Conservation (phyloP, 1,140 invertebrate species). For the Drosophila tsacasi region DNA sequence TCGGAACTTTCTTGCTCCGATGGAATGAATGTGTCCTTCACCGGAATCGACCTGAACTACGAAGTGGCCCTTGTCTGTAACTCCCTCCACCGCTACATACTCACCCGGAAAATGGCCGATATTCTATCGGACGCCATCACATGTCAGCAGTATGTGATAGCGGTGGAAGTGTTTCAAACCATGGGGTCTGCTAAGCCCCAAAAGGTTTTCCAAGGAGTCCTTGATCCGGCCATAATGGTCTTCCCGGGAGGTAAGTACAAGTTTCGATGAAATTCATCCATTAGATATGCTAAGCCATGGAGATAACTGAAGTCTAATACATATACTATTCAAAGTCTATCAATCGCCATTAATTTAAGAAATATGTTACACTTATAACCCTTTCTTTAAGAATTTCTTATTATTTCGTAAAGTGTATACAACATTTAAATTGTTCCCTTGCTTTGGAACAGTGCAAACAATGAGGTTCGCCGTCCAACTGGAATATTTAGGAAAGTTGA, state of each 20-base stretch:
- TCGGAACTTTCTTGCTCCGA: conserved; percentile 41
- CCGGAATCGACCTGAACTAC: conserved; percentile 7
- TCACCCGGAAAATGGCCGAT: conserved; percentile 48
- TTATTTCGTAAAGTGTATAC: no score
- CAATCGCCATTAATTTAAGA: no score
- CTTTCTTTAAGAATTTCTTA: no score
- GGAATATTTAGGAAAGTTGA: conserved; percentile 41
- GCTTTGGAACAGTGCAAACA: conserved; percentile 34
- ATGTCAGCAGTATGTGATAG: conserved; percentile 29
- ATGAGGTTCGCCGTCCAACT: conserved; percentile 68
- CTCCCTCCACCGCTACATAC: conserved; percentile 67
- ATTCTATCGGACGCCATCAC: conserved; percentile 26
- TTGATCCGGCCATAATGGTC: conserved; percentile 55
- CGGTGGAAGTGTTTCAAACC: conserved; percentile 37
- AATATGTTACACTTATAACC: no score
- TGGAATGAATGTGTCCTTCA: conserved; percentile 28
- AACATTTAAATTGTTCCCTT: neutral
- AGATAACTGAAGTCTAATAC: no score
- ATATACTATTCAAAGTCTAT: no score
- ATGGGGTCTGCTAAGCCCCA: neutral
- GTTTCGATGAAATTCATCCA: neutral
- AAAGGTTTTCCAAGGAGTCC: conserved; percentile 57
- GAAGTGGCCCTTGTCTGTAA: conserved; percentile 64
- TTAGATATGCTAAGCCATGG: neutral
- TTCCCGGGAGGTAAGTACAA: conserved; percentile 49